These are phyloP conservation scores for Takifugu bimaculatus DNA, from an alignment of 2,113 vertebrate genomes.

Conservation along the genomic window DNA sequence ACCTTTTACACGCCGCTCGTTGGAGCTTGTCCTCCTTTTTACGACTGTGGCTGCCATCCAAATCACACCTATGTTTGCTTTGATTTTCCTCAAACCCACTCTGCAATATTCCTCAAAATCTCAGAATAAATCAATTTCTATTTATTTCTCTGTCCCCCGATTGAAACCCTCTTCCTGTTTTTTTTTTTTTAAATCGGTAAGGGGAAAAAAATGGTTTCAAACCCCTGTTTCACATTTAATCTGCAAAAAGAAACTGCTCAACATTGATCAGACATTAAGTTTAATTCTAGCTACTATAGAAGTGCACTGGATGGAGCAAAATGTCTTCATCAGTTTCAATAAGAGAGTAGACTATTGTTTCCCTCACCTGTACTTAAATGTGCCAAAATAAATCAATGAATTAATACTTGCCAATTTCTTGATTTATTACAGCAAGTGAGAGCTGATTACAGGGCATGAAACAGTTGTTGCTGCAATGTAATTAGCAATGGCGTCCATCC, in stretches of 20 bases:
- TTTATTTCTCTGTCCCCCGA: neutral
- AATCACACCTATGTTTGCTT: conserved; percentile 36
- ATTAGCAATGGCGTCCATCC: conserved; percentile 71
- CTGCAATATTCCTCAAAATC: neutral
- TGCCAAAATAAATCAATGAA: conserved; percentile 66
- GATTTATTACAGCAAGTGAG: conserved; percentile 73
- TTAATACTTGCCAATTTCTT: conserved; percentile 70
- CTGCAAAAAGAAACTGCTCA: conserved; percentile 1
- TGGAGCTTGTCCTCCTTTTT: conserved; percentile 56
- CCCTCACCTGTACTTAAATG: conserved; percentile 60
- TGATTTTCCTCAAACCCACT: conserved; percentile 4
- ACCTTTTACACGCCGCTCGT: conserved; percentile 51
- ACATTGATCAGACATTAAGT: conserved; percentile 42
- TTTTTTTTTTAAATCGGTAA: neutral
- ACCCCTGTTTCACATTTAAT: neutral
- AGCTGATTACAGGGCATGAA: conserved; percentile 77
- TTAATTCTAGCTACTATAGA: conserved; percentile 56
- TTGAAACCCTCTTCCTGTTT: neutral
- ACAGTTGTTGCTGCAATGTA: conserved; percentile 73
- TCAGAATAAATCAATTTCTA: neutral
- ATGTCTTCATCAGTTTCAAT: conserved; percentile 58
- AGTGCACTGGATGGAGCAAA: conserved; percentile 51
- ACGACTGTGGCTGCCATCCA: conserved; percentile 39
- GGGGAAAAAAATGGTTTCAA: neutral
- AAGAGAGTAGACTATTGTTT: conserved; percentile 60